Evolutionary conservation across 2,888 invertebrate genomes (phyloP).

Genomic region (Coremacera marginata): DNA sequence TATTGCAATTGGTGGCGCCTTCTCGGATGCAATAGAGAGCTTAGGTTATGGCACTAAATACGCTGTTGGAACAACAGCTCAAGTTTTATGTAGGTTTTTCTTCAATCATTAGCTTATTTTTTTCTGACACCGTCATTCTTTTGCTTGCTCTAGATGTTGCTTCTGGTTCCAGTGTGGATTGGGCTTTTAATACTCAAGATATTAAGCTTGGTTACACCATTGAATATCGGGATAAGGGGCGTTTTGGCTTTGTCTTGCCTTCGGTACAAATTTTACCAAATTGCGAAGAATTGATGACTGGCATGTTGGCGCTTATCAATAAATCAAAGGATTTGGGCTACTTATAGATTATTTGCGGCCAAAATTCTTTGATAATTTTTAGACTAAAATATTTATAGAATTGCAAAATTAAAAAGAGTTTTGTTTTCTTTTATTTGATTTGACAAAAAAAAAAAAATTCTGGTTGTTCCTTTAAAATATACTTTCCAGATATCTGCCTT

Average conservation of each 20-base stretch:
- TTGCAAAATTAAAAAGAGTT: too few species aligned
- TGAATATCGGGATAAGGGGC: conserved; percentile 77
- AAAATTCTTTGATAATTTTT: too few species aligned
- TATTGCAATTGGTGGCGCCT: conserved; percentile 71
- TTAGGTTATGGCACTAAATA: conserved; percentile 71
- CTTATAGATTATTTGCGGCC: conserved; percentile 44
- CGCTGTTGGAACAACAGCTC: conserved; percentile 72
- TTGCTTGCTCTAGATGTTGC: conserved; percentile 63
- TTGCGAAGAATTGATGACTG: conserved; percentile 73
- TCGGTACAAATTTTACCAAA: conserved; percentile 74
- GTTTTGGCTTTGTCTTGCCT: conserved; percentile 78
- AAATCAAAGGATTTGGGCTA: conserved; percentile 71
- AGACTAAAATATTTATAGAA: too few species aligned
- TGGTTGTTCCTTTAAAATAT: too few species aligned
- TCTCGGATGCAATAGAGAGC: conserved; percentile 70
- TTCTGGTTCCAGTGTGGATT: conserved; percentile 71
- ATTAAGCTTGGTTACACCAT: conserved; percentile 72
- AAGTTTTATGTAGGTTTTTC: conserved; percentile 71
- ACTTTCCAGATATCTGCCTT: too few species aligned
- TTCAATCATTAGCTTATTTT: neutral
- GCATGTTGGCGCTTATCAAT: conserved; percentile 71
- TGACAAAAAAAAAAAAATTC: too few species aligned
- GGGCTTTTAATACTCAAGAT: conserved; percentile 71
- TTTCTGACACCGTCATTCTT: neutral
- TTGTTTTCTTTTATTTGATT: too few species aligned